Conservation (phyloP, 92 coral and sea anemone species). For the Muricea muricata region DNA sequence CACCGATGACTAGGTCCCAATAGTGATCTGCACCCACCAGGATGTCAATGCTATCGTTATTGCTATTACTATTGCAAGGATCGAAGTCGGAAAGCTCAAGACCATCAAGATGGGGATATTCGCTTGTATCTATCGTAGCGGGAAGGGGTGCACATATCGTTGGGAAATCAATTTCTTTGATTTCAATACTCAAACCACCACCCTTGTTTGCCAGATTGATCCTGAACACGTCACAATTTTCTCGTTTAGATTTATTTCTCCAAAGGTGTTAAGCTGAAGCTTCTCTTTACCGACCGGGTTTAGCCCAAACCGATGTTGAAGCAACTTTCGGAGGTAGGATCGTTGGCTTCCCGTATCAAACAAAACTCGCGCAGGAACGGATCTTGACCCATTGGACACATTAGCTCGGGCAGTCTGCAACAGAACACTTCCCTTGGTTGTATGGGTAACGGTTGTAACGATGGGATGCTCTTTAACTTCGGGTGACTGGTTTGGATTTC, state of each 20-base stretch:
- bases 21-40: too few species aligned
- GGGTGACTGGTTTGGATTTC: neutral
- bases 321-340: neutral
- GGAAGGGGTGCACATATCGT: constrained; percentile 11
- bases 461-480: constrained; percentile 14
- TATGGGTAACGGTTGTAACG: too few species aligned
- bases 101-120: neutral
- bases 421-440: constrained; percentile 12
- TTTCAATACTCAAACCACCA: neutral
- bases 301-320: neutral
- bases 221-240: constrained; percentile 5
- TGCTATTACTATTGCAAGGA: neutral
- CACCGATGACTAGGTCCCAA: constrained; percentile 15
- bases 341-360: neutral
- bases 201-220: constrained; percentile 1
- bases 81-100: neutral
- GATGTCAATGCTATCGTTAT: neutral
- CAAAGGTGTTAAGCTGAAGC: neutral
- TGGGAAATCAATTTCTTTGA: constrained; percentile 7
- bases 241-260: constrained; percentile 7
- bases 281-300: neutral
- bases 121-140: neutral
- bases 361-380: constrained; percentile 11
- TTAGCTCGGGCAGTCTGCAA: constrained; percentile 34
- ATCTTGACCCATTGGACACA: constrained; percentile 23